Conservation (phyloP, 2,888 invertebrate genomes). For the Cartodere bifasciata region DNA sequence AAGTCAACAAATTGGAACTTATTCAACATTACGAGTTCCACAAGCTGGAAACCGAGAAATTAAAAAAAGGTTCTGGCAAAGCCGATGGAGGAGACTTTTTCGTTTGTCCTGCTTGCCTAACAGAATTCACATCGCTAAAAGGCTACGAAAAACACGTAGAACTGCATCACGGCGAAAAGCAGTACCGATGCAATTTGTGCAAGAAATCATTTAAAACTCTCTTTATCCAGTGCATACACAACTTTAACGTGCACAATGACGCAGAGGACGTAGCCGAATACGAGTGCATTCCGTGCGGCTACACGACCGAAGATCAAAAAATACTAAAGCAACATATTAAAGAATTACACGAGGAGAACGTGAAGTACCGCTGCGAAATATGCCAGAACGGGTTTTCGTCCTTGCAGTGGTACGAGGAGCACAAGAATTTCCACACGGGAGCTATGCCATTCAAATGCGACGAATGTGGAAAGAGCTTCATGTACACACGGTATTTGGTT, state of each 20-base stretch:
- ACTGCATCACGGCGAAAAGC: conserved; percentile 15
- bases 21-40: conserved; percentile 15
- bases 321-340: conserved; percentile 17
- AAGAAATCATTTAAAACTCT: conserved; percentile 17
- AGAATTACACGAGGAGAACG: conserved; percentile 17
- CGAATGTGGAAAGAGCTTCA: conserved; percentile 15
- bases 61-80: conserved; percentile 9
- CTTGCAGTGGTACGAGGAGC: conserved; percentile 16
- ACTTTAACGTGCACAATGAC: conserved; percentile 14
- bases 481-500: conserved; percentile 33
- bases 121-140: conserved; percentile 22
- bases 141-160: conserved; percentile 26
- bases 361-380: conserved; percentile 21
- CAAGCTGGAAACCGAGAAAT: conserved; percentile 16
- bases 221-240: conserved; percentile 18
- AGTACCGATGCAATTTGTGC: conserved; percentile 15
- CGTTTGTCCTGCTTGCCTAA: conserved; percentile 20
- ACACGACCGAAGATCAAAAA: conserved; percentile 11
- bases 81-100: conserved; percentile 15
- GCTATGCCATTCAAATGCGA: conserved; percentile 37
- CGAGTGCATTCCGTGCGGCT: conserved; percentile 16
- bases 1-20: conserved; percentile 7
- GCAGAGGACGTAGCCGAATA: conserved; percentile 13
- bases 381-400: conserved; percentile 18
- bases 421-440: conserved; percentile 29